These are phyloP conservation scores for Holacanthella duospinosa DNA, from an alignment of 2,888 invertebrate genomes.

Conservation along the genomic window DNA sequence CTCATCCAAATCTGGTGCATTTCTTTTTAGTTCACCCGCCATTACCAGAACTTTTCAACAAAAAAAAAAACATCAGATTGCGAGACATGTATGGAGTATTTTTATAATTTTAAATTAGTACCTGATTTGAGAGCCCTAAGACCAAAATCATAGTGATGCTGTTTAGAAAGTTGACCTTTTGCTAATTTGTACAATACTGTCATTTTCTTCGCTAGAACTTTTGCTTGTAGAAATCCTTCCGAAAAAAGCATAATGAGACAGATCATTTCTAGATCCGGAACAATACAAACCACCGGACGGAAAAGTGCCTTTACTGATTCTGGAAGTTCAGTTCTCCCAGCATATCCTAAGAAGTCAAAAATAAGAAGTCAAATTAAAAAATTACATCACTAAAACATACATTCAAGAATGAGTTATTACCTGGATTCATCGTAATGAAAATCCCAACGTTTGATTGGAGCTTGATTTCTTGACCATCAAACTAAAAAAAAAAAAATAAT, in stretches of 20 bases:
- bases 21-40: constrained; percentile 77
- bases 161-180: constrained; percentile 77
- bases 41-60: constrained; percentile 66
- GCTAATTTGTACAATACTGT: constrained; percentile 79
- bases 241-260: constrained; percentile 85
- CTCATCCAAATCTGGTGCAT: constrained; percentile 67
- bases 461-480: constrained; percentile 70
- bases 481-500: constrained; percentile 46
- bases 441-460: constrained; percentile 79
- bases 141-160: constrained; percentile 90
- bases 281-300: constrained; percentile 81
- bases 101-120: constrained; percentile 47
- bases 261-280: constrained; percentile 83
- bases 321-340: constrained; percentile 80
- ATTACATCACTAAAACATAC: not conserved
- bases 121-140: constrained; percentile 82
- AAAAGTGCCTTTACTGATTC: constrained; percentile 86
- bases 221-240: constrained; percentile 81
- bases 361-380: not conserved
- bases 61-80: not conserved
- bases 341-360: not conserved
- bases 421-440: constrained; percentile 92
- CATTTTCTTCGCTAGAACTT: constrained; percentile 85
- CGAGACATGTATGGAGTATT: not conserved
- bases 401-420: constrained; percentile 50